These are phyloP conservation scores for Yponomeuta sedellus DNA, from an alignment of 2,888 invertebrate species.

Conservation along the genomic window DNA sequence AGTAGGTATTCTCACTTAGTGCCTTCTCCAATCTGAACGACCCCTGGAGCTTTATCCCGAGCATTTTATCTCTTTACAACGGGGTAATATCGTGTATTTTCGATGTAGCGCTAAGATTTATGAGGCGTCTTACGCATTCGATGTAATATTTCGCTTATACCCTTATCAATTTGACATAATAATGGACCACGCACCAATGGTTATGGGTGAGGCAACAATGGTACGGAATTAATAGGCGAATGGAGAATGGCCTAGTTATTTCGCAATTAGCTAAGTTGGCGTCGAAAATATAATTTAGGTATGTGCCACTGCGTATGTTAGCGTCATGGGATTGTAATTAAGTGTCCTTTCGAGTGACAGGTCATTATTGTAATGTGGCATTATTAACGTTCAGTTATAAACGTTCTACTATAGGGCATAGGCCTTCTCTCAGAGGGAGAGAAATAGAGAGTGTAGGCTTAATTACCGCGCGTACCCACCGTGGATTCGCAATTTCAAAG, in stretches of 20 bases:
- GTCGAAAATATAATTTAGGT: too few relatives aligned
- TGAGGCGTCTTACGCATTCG: background rate
- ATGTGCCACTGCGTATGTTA: too few relatives aligned
- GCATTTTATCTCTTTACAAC: background rate
- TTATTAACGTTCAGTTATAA: too few relatives aligned
- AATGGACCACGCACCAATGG: background rate
- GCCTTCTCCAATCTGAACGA: background rate
- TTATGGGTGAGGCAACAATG: background rate
- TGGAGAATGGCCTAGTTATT: background rate
- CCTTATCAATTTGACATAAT: constrained; percentile 8
- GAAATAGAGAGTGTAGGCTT: too few relatives aligned
- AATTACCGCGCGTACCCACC: too few relatives aligned
- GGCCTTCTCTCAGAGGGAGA: too few relatives aligned
- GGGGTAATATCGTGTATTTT: constrained; percentile 4
- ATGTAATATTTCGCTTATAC: constrained; percentile 7
- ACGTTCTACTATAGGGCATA: too few relatives aligned
- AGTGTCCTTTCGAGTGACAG: too few relatives aligned
- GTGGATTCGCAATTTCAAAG: too few relatives aligned
- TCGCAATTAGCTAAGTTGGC: background rate
- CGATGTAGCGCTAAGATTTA: constrained; percentile 1
- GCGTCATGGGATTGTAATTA: too few relatives aligned
- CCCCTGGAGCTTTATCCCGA: background rate
- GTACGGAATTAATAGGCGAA: background rate
- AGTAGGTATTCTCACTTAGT: background rate
- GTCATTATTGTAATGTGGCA: too few relatives aligned